Base-by-base conservation (phyloP, 1,140 invertebrate species). In the Bombus sibiricus region DNA sequence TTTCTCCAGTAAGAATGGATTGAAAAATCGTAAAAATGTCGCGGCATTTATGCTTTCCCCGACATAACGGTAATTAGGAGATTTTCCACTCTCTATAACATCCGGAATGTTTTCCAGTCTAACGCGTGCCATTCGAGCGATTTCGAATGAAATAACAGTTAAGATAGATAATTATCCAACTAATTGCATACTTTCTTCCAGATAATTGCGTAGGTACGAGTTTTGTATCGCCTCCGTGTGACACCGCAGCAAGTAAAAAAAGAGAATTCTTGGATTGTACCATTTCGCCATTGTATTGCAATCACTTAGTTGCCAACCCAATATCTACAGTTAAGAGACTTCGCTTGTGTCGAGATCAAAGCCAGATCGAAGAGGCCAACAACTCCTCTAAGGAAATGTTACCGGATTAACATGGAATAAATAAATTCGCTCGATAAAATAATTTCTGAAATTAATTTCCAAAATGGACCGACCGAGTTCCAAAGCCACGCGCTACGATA, bases 51-150 rank as follows among this genome's bases (percentile, higher is more conserved):
- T 47, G 59, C 71, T 83, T 83, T 75, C 81, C 25, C 72, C 32
- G 25, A 15, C 9, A 8, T 12, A 32, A 18, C 57, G 41, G 25
- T 59, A 28, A 72, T 73, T 53, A 28, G 22, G 12, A 32, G 53
- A 76, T 83, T 76, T 76, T 39, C n/a, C 32, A 59, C 59, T 47
- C 71, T 76, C 34, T 32, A 66, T 59, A 28, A 53, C 71, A 68
- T 66, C 81, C 72, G 72, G 73, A 57, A 25, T 53, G 73, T 57
- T 83, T 41, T 39, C 62, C 10, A 22, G 18, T 32, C 2, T 15
- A 41, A 57, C 10, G 53, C 41, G 9, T 22, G 9, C 41, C 32
- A 2, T n/a, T 34, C 25, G 15, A 66, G 28, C 13, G 25, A 32
- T 39, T 68, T n/a, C 9, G 3, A 13, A 47, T 53, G 13, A 32